Evolutionary conservation across 2,113 vertebrate species (phyloP), one percentile per base, ranked within the genome.

Genomic region (Alligator sinensis): DNA sequence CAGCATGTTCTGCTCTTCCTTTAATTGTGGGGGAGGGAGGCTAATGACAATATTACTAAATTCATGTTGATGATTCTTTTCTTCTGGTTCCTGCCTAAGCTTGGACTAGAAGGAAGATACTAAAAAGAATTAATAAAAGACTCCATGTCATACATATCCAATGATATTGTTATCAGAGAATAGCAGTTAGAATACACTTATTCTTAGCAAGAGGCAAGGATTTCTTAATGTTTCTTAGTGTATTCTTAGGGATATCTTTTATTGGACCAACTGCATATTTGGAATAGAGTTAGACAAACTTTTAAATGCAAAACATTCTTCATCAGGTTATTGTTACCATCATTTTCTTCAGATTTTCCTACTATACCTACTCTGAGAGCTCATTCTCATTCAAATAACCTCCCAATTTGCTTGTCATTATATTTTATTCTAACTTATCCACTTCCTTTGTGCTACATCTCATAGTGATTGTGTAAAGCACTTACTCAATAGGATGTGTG

Each of bases 371-470:
- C 55, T 91, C 80, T 92, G 58, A 13, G 54, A 82, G 54, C 59
- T n/a, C 63, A 68, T 66, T 87, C 63, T 72, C 80, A 90, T 72
- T 38, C 38, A 30, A 72, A 12, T 64, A 70, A 66, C 24, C 91
- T 91, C 81, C 30, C 91, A 88, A 95, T 83, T 91, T 47, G 70
- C 81, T 82, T 94, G 93, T 87, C 90, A 87, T 64, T 91, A 80
- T 80, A 62, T 75, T 79, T 84, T 84, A 86, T 89, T 92, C 80
- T 80, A 94, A 80, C 62, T 74, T 74, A 89, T 4, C 9, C 34
- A 19, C 59, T 27, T 25, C 19, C 55, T 89, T 0, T 5, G 25
- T 88, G 80, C 88, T 87, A 62, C 82, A 47, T 80, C 84, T 86
- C 94, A 95, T 0, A 57, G 78, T n/a, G 72, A 87, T 83, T 62